Evolutionary conservation across 2,797 vertebrate genomes (phyloP).

Genomic region (Neosilurus hyrtlii): DNA sequence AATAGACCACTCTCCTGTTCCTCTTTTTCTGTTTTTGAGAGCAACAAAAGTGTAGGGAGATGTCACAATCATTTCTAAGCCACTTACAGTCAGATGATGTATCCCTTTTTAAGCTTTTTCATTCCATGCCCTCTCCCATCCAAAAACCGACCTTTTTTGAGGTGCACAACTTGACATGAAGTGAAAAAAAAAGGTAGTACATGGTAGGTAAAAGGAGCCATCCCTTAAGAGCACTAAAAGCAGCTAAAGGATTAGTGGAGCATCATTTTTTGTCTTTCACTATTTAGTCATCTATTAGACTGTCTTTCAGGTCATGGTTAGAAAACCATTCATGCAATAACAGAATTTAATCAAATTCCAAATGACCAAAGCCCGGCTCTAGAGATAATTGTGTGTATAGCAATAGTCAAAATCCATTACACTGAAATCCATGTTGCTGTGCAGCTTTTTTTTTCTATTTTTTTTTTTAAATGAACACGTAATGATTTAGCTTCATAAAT

Average conservation of each 20-base stretch:
- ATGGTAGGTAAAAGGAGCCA: slow-evolving; percentile 59
- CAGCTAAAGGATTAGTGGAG: slow-evolving; percentile 75
- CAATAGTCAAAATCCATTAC: slow-evolving; percentile 28
- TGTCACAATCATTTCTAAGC: slow-evolving; percentile 71
- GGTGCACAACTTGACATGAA: slow-evolving; percentile 77
- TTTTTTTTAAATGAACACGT: not conserved
- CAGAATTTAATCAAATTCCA: slow-evolving; percentile 33
- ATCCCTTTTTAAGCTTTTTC: slow-evolving; percentile 69
- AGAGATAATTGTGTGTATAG: slow-evolving; percentile 24
- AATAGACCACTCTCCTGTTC: slow-evolving; percentile 38
- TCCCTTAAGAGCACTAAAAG: slow-evolving; percentile 69
- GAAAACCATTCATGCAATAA: slow-evolving; percentile 14
- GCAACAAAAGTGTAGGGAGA: slow-evolving; percentile 59
- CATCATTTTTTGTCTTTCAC: slow-evolving; percentile 69
- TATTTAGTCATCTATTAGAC: slow-evolving; percentile 72
- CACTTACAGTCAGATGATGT: slow-evolving; percentile 68
- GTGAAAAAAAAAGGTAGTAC: slow-evolving; percentile 64
- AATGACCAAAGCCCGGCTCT: slow-evolving; percentile 15
- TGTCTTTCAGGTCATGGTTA: slow-evolving; percentile 58
- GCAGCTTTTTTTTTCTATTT: not conserved
- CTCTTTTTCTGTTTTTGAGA: slow-evolving; percentile 36
- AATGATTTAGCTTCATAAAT: not conserved
- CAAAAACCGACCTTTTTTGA: slow-evolving; percentile 76
- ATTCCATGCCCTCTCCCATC: slow-evolving; percentile 44
- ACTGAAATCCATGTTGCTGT: slow-evolving; percentile 17